These are phyloP conservation scores for Teleopsis dalmanni DNA, from an alignment of 1,140 invertebrate genomes.

Conservation along the genomic window DNA sequence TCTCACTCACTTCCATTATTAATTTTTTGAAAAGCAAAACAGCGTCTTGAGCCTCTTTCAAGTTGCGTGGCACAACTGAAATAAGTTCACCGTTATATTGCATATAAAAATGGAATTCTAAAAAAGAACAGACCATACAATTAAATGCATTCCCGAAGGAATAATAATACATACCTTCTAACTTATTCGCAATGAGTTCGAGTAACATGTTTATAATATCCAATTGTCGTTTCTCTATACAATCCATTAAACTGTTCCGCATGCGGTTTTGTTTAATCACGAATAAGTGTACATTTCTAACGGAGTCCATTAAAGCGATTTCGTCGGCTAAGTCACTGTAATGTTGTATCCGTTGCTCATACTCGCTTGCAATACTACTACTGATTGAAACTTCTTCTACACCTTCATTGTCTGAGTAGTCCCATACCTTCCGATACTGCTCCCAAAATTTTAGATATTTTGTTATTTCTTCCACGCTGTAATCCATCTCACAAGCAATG, in stretches of 20 bases:
- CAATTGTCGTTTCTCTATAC: conserved; percentile 74
- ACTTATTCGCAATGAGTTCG: conserved; percentile 50
- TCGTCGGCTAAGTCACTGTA: conserved; percentile 73
- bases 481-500: no score
- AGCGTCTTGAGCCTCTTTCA: conserved; percentile 23
- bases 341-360: conserved; percentile 68
- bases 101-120: conserved; percentile 29
- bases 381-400: conserved; percentile 60
- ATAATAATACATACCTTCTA: conserved; percentile 27
- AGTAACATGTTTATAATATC: conserved; percentile 61
- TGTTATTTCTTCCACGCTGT: conserved; percentile 51
- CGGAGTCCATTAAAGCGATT: conserved; percentile 70
- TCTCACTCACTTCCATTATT: conserved; percentile 20
- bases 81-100: conserved; percentile 26
- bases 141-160: no score
- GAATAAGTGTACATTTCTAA: conserved; percentile 70
- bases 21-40: conserved; percentile 26
- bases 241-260: conserved; percentile 67
- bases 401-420: conserved; percentile 70
- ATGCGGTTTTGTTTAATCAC: conserved; percentile 66
- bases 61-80: conserved; percentile 31
- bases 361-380: conserved; percentile 61
- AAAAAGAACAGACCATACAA: conserved; percentile 1
- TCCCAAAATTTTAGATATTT: conserved; percentile 69
- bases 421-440: conserved; percentile 72